Evolutionary conservation across 2,797 vertebrate genomes (phyloP), one percentile per base, ranked within the genome.

Genomic region (Pseudocheirus occidentalis): DNA sequence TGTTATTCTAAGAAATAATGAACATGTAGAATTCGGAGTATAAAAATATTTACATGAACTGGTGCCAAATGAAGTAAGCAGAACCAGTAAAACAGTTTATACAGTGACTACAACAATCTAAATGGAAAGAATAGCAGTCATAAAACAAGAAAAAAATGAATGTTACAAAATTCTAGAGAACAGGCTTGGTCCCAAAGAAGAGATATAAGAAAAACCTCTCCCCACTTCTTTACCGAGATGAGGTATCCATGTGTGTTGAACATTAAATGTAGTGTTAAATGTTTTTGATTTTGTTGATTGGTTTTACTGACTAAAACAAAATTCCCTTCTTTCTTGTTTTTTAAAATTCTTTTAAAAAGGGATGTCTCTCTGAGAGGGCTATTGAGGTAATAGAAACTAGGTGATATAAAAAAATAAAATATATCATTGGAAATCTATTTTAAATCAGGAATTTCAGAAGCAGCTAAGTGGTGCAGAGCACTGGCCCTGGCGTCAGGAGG

Each of bases 361-460:
- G 31, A 54, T 54, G 13, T 18, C 52, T 14, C 52, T 31, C 28
- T 90, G 89, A 6, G n/a, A 89, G 53, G 29, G 24, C 87, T 52
- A 90, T 56, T 57, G 52, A 66, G 7, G 14, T 57, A 58, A 27
- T 66, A 27, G 4, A 94, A 92, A 52, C 50, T 40, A 55, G 34
- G 29, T 95, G 52, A 91, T 90, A 24, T 52, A 55, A 50, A 50
- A 50, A 92, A 89, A 91, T 94, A 59, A 31, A 95, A 95, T 55
- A 89, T 5, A 90, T 55, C 16, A 27, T 0, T 93, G 57, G 50
- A 87, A 93, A 81, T 92, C 29, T 2, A 46, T 81, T 81, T 40
- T 53, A 91, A 95, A 92, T 95, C 34, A 89, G 4, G 5, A 92
- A 94, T 55, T 90, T 54, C 58, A 93, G 66, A 94, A 11, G 53